Evolutionary conservation across 2,888 invertebrate genomes (phyloP), one percentile per base, ranked within the genome.

Genomic region (Polydrusus tereticollis): DNA sequence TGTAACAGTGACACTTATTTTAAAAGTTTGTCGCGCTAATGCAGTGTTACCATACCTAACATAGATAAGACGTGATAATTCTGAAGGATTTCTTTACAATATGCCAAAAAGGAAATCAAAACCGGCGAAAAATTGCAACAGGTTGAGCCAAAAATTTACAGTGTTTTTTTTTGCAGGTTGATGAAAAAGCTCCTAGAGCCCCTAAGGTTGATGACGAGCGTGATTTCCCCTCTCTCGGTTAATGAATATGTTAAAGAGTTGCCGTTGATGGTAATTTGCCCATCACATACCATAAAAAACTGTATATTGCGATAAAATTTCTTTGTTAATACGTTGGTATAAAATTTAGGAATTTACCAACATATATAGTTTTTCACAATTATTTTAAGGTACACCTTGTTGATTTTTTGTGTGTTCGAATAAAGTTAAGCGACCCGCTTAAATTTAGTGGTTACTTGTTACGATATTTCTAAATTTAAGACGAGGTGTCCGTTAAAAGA

Each of bases 181-280:
- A 78, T 63, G 82, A 82, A n/a, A 80, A 78, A 58, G 79, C 80
- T 70, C 83, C 83, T 66, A 82, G 83, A 72, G 92, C 93, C 78
- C 96, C 97, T 18, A 96, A 96, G 86, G 96, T 98, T 77, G 96
- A 97, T 85, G 97, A 97, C 87, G 96, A 96, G 89, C 93, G 93
- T 86, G 97, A 97, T 87, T 97, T 98, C 88, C 97, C 97, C 80
- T 95, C 95, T 84, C 90, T 97, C 85, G 94, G 95, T 86, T 94
- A 93, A 88, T 73, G 41, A 43, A 67, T 26, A 58, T 29, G 18
- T 26, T 36, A 41, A 33, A 36, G 16, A 64, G 55, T 71, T 65
- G 59, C 59, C 60, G 64, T 66, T 63, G 72, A 75, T 63, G 72
- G 74, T 66, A 71, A 73, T 69, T 70, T 57, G 67, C 73, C 69